Evolutionary conservation across 2,888 invertebrate genomes (phyloP), one percentile per base, ranked within the genome.

Genomic region (Limnephilus marmoratus): DNA sequence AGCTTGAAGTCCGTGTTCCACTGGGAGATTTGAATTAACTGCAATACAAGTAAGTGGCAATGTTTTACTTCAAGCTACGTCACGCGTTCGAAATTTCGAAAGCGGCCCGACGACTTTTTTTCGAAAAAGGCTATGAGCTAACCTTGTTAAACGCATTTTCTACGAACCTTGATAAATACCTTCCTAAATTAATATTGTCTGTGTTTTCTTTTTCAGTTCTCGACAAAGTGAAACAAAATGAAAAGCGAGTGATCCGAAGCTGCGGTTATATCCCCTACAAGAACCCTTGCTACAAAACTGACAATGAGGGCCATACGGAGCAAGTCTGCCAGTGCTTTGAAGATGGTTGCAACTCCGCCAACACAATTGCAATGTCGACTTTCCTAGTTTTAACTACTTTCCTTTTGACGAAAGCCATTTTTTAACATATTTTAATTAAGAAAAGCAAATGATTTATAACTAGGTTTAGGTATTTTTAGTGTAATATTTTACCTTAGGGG

Each of bases 241-340:
- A 96, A 53, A 95, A 95, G 93, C 94, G 97, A 18, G 95, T 97
- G n/a, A 95, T 96, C 3, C 95, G 97, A 18, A 95, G 96, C 92
- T 98, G 98, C 94, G 97, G 97, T 90, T 97, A 97, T 97, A 94
- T 96, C 91, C 95, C 94, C 11, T 95, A 95, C 94, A 95, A 94
- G 92, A 95, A 95, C 89, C 94, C 94, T 81, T 97, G 97, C 94
- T 95, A 95, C 92, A 95, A 95, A 41, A 95, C 95, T 53, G 96
- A 96, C 93, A 96, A 96, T 90, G 96, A 96, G 94, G 96, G 96
- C 92, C 96, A 96, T 94, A 94, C 94, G 41, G 96, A 96, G 94
- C 95, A 94, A 4, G 95, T 95, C 81, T 97, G 97, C 94, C 95
- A 95, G 93, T 97, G 97, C 94, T 96, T 95, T 94, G 93, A 94